Conservation (phyloP, 2,888 invertebrate genomes). For the Caenorhabditis sp. region DNA sequence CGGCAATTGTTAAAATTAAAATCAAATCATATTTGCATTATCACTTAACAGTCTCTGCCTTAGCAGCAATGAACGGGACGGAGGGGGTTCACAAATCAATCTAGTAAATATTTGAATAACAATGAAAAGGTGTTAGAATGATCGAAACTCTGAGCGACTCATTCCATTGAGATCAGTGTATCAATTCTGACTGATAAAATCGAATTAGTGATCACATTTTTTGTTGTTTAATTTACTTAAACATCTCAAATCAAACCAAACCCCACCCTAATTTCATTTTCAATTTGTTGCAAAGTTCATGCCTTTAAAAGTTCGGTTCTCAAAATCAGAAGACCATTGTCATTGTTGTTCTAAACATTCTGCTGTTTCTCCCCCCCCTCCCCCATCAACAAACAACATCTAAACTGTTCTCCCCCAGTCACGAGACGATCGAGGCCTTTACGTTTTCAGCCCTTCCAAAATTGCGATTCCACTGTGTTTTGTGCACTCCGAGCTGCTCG, state of each 20-base stretch:
- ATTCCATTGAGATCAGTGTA: constrained; percentile 1
- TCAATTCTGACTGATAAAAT: not conserved
- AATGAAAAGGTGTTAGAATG: not conserved
- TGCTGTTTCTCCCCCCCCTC: too few relatives aligned
- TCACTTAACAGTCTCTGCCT: not conserved
- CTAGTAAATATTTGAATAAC: not conserved
- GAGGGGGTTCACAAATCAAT: constrained; percentile 3
- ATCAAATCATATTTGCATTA: not conserved
- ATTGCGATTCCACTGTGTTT: constrained; percentile 61
- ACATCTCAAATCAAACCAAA: not conserved
- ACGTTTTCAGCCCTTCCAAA: constrained; percentile 48
- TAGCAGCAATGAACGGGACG: not conserved
- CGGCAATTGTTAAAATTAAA: too few relatives aligned
- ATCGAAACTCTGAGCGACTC: not conserved
- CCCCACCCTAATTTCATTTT: constrained; percentile 1
- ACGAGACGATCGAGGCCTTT: too few relatives aligned
- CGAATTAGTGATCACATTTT: not conserved
- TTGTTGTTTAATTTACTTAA: not conserved
- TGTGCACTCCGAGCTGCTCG: constrained; percentile 56
- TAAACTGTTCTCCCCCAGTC: too few relatives aligned
- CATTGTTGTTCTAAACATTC: too few relatives aligned
- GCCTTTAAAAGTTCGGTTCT: too few relatives aligned
- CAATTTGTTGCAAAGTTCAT: too few relatives aligned
- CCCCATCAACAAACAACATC: too few relatives aligned
- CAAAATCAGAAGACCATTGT: too few relatives aligned